These are phyloP conservation scores for Teinopalpus imperialis DNA, from an alignment of 2,888 invertebrate species.

Conservation along the genomic window DNA sequence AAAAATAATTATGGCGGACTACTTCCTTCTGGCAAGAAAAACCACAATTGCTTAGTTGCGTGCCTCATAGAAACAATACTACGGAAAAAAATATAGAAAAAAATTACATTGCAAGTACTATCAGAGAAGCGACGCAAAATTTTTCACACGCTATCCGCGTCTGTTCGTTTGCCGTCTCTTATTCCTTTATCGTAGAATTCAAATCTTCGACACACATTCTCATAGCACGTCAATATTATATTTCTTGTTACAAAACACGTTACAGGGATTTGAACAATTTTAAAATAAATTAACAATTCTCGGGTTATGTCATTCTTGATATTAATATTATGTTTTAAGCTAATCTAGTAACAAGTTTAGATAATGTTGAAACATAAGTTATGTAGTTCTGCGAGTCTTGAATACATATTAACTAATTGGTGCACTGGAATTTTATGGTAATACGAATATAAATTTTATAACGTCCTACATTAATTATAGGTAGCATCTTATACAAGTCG, in stretches of 20 bases:
- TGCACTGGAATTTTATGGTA: conserved; percentile 2
- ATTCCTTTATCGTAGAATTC: neutral
- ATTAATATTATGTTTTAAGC: neutral
- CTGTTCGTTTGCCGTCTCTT: conserved; percentile 1
- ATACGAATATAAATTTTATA: conserved; percentile 1
- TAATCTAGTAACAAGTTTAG: conserved; percentile 21
- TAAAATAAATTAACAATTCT: neutral
- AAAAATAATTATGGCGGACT: conserved; percentile 66
- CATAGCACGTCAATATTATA: too few species aligned
- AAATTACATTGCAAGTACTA: conserved; percentile 32
- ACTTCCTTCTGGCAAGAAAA: conserved; percentile 69
- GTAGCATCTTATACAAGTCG: neutral
- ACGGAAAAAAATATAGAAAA: conserved; percentile 45
- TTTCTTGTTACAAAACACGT: too few species aligned
- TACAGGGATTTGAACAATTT: too few species aligned
- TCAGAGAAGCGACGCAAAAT: conserved; percentile 23
- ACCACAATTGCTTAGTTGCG: conserved; percentile 70
- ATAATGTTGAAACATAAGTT: conserved; percentile 17
- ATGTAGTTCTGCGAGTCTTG: conserved; percentile 7
- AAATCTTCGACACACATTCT: neutral
- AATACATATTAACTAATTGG: conserved; percentile 22
- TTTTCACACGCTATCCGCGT: conserved; percentile 22
- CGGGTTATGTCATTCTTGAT: neutral
- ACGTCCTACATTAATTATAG: neutral
- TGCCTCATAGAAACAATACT: conserved; percentile 63